Evolutionary conservation across 1,140 invertebrate genomes (phyloP), one percentile per base, ranked within the genome.

Genomic region (Adelges cooleyi): DNA sequence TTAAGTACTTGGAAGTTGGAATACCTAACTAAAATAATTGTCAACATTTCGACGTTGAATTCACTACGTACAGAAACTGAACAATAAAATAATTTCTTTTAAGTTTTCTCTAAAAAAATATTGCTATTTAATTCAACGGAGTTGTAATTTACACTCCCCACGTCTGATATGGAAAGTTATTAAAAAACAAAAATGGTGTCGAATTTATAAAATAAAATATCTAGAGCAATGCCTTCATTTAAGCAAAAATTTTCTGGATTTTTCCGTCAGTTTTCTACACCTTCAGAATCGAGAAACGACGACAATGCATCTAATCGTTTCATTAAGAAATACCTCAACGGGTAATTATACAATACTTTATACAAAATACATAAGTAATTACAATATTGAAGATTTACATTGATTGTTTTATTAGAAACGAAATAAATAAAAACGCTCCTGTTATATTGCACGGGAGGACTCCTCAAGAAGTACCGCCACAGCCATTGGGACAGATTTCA

Each of bases 181-280:
- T n/a, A n/a, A n/a, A n/a, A n/a, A n/a, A n/a, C n/a, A n/a, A n/a
- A n/a, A 50, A 20, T 50, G n/a, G 10, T 20, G 9, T 65, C 65
- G 33, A n/a, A 53, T 51, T 67, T 27, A 33, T 33, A 11, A 33
- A 33, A 11, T 33, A 33, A 33, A 33, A 33, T 33, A 11, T 6
- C 11, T 6, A 6, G 11, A 33, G 11, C 29, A 27, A 87, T 87
- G 85, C 84, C 85, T 67, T 86, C 84, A 50, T 77, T 87, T 69
- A 75, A 83, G 46, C 85, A 87, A 78, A 81, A 84, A 75, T 81
- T 87, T 69, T 83, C 82, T 66, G 84, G 83, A 67, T 86, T 87
- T 74, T 83, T 87, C 74, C 78, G 84, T 52, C 85, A 87, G 74
- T 74, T 87, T 66, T 86, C 84, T 65, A 69, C 69, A 49, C 79